Evolutionary conservation across 2,113 vertebrate species (phyloP), one percentile per base, ranked within the genome.

Genomic region (Centropristis striata): DNA sequence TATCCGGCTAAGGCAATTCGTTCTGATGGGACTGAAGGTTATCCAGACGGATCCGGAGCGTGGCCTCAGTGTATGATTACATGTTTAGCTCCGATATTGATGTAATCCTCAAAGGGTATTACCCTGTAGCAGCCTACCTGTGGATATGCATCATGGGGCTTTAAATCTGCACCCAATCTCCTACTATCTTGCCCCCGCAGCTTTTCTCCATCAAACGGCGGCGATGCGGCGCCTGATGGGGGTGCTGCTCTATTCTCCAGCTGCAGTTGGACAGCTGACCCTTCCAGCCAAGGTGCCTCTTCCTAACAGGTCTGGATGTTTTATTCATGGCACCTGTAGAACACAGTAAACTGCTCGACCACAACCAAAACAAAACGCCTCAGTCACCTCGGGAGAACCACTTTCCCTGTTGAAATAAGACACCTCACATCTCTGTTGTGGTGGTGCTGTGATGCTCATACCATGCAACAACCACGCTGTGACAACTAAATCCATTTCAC

Each of bases 271-370:
- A 79, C 84, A 65, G 78, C 64, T 90, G 92, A 92, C 90, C 92
- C 87, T n/a, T 71, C 74, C 11, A 42, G 85, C 75, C 89, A 86
- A 83, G 87, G 84, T 86, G 87, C 77, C 83, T 90, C 83, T 59
- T 86, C 72, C 72, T 84, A 78, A 88, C 59, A 18, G 28, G 61
- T 58, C 67, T 44, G 20, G n/a, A 88, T 92, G 88, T 91, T 91
- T 93, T 91, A 93, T 92, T 92, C 90, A 92, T 90, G 74, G 66
- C 65, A 89, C 83, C 86, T 85, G 84, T 73, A 49, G 78, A 87
- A 84, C 75, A 72, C 76, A 55, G 84, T 76, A 87, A 90, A 87
- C 76, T 42, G 71, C 46, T 83, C 23, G 73, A 84, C 82, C 86
- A 49, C 71, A 84, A 84, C 80, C 72, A 88, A 92, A 90, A 89